These are phyloP conservation scores for Pterocles gutturalis DNA, from an alignment of 2,113 vertebrate genomes.

Conservation along the genomic window DNA sequence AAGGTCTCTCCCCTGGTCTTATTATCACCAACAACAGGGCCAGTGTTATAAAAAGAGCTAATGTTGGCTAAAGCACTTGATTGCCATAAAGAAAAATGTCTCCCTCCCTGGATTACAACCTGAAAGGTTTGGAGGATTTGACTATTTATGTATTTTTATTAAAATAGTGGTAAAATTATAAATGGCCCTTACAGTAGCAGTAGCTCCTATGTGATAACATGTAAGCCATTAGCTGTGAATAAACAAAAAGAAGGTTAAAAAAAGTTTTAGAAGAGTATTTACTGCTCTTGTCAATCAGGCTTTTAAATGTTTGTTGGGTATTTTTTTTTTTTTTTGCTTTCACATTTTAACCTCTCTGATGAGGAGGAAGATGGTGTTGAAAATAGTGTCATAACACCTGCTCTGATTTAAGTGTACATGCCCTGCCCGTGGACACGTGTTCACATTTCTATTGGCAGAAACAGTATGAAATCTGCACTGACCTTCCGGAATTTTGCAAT, in stretches of 20 bases:
- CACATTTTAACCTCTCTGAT: background rate
- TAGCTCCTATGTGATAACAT: background rate
- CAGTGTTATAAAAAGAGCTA: constrained; percentile 42
- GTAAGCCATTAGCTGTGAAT: background rate
- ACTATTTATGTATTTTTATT: constrained; percentile 1
- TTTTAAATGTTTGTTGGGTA: background rate
- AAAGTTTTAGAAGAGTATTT: background rate
- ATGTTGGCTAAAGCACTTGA: background rate
- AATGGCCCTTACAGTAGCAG: background rate
- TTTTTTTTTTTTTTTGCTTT: background rate
- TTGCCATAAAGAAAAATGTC: constrained; percentile 28
- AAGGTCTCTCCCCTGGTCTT: constrained; percentile 6
- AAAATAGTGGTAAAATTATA: constrained; percentile 32
- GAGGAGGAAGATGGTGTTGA: background rate
- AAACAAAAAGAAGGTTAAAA: background rate
- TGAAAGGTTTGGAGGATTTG: constrained; percentile 12
- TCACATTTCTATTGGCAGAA: background rate
- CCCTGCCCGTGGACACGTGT: background rate
- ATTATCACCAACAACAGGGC: constrained; percentile 42
- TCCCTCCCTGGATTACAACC: constrained; percentile 20
- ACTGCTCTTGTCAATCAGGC: background rate
- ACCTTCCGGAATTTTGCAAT: constrained; percentile 27
- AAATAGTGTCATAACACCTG: background rate
- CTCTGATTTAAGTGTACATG: background rate
- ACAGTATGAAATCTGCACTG: background rate